Evolutionary conservation across 2,113 vertebrate species (phyloP), one percentile per base, ranked within the genome.

Genomic region (Chascanopsetta lugubris): DNA sequence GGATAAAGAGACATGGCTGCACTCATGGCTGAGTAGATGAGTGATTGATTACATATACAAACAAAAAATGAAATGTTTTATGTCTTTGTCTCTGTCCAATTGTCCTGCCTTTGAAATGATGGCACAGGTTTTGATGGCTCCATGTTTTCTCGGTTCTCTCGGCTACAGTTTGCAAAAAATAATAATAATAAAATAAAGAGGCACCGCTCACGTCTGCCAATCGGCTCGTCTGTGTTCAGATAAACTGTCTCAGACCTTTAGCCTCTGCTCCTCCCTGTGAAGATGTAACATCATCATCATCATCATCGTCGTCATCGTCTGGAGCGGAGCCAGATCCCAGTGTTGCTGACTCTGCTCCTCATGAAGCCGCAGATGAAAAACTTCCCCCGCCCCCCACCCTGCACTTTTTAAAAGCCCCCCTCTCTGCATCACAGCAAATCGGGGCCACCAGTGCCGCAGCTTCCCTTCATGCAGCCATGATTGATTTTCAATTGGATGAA

Each of bases 401-500:
- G n/a, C n/a, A n/a, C n/a, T n/a, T n/a, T 60, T 71, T 54, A 61
- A 79, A 50, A 53, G 25, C 17, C 54, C 46, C 17, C 25, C 32
- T 58, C 40, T 54, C 30, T 26, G 1, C 27, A 21, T 24, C 27
- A 26, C 9, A 65, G 59, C 32, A 67, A 76, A 25, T 54, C 49
- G 6, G 50, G 53, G 36, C 36, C 60, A 25, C 56, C 49, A 8
- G 50, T 56, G 36, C 36, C 60, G 73, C 73, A 62, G 49, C 61
- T 55, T 81, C 75, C 49, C 49, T 84, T 57, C 43, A 34, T 20
- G 13, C 30, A 18, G 54, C 27, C 62, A 15, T 34, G 47, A 79
- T 65, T 82, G 68, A 68, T 72, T 88, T 82, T 57, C 48, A 85
- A 84, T 83, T 78, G 61, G 81, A 85, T 79, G 69, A 80, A 81